Evolutionary conservation across 1,140 invertebrate genomes (phyloP).

Genomic region (Dinothrombium tinctorium): DNA sequence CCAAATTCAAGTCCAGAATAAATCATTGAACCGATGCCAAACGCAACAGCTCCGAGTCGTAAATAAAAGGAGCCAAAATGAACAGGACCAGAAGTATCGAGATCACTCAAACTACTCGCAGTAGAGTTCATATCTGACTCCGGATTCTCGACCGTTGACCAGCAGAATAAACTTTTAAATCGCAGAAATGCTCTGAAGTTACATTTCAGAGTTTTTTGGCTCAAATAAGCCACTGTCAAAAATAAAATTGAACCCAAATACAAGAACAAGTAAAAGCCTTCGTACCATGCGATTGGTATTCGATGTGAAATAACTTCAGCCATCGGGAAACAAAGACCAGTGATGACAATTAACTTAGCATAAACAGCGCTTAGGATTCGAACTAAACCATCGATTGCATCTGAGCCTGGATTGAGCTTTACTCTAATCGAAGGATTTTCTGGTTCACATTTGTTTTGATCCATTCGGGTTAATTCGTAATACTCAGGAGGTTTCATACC

Average conservation of each 20-base stretch:
- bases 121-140: conserved; percentile 1
- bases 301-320: conserved; percentile 24
- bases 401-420: too few relatives aligned
- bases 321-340: conserved; percentile 61
- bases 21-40: conserved; percentile 81
- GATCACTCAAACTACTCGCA: background rate
- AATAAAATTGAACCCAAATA: conserved; percentile 73
- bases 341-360: conserved; percentile 73
- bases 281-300: conserved; percentile 22
- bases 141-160: background rate
- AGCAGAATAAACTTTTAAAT: background rate
- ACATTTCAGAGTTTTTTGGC: conserved; percentile 24
- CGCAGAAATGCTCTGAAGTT: background rate
- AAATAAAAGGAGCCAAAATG: conserved; percentile 71
- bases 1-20: conserved; percentile 81
- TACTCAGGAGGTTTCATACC: too few relatives aligned
- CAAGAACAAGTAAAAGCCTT: conserved; percentile 61
- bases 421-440: too few relatives aligned
- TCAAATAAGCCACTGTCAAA: conserved; percentile 56
- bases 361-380: conserved; percentile 71
- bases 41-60: conserved; percentile 73
- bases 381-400: conserved; percentile 45
- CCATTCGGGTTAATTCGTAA: too few relatives aligned
- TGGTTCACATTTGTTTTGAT: too few relatives aligned
- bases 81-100: background rate